Conservation (phyloP, 2,113 vertebrate genomes). For the Oryzias melastigma region DNA sequence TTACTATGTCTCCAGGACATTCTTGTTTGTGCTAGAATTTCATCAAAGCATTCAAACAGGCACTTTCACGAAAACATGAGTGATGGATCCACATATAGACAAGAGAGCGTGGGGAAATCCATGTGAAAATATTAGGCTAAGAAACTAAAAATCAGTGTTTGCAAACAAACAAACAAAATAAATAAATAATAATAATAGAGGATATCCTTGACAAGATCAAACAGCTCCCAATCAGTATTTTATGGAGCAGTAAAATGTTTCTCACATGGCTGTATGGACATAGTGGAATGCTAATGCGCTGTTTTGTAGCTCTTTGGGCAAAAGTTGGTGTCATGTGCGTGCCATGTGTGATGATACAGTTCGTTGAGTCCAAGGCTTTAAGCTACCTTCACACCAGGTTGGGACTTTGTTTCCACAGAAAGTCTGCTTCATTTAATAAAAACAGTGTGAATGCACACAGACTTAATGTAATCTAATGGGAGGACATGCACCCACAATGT, state of each 20-base stretch:
- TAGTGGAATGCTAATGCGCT: slow-evolving; percentile 20
- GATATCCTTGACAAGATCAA: background rate
- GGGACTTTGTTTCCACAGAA: too few species aligned
- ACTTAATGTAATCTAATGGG: too few species aligned
- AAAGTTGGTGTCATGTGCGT: slow-evolving; percentile 42
- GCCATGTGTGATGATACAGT: slow-evolving; percentile 40
- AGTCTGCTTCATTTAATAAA: too few species aligned
- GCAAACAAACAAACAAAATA: background rate
- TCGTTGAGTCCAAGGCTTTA: slow-evolving; percentile 6
- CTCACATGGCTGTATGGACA: slow-evolving; percentile 21
- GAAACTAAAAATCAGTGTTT: background rate
- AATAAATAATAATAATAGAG: too few species aligned
- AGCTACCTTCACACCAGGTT: background rate
- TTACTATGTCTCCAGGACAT: slow-evolving; percentile 17
- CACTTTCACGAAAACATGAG: slow-evolving; percentile 10
- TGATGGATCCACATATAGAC: slow-evolving; percentile 1
- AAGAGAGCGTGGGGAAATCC: background rate
- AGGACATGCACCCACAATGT: too few species aligned
- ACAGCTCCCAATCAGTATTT: slow-evolving; percentile 25
- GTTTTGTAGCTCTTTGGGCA: slow-evolving; percentile 45
- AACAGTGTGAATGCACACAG: too few species aligned
- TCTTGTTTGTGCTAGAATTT: slow-evolving; percentile 24
- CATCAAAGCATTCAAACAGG: slow-evolving; percentile 43
- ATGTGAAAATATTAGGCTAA: background rate
- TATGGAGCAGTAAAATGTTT: slow-evolving; percentile 40